Conservation (phyloP, 2,113 vertebrate species). For the Heterocephalus glaber region DNA sequence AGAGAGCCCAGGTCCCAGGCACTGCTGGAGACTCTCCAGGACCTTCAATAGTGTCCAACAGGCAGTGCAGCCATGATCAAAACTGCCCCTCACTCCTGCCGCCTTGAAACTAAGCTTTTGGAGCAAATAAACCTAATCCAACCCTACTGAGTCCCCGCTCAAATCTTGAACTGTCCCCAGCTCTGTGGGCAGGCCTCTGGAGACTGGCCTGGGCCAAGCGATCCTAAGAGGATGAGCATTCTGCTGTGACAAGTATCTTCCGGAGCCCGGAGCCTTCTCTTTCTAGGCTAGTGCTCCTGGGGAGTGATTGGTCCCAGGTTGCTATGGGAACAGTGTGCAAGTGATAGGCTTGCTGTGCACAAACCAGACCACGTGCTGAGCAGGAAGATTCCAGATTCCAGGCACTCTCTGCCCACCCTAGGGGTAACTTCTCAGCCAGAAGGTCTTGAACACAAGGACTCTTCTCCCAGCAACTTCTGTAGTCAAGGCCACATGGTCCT, state of each 20-base stretch:
- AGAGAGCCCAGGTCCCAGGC: not conserved
- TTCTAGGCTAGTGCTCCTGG: not conserved
- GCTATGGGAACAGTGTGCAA: conserved; percentile 30
- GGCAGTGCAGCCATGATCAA: too few relatives aligned
- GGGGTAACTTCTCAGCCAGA: not conserved
- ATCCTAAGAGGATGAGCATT: not conserved
- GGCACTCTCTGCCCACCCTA: not conserved
- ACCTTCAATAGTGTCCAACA: not conserved
- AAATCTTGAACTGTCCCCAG: not conserved
- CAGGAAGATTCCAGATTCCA: not conserved
- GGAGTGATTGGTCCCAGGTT: not conserved
- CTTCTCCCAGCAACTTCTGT: not conserved
- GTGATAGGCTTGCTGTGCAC: not conserved
- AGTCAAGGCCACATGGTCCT: not conserved
- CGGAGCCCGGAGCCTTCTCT: not conserved
- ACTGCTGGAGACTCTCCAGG: not conserved
- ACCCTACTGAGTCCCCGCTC: not conserved
- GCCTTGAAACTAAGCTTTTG: not conserved
- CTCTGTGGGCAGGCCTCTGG: not conserved
- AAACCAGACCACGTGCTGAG: not conserved
- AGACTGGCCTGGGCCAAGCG: not conserved
- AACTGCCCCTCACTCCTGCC: not conserved
- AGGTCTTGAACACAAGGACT: not conserved
- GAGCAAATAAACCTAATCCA: not conserved
- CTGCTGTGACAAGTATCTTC: not conserved